Evolutionary conservation across 2,797 vertebrate species (phyloP).

Genomic region (Pachyuromys duprasi): DNA sequence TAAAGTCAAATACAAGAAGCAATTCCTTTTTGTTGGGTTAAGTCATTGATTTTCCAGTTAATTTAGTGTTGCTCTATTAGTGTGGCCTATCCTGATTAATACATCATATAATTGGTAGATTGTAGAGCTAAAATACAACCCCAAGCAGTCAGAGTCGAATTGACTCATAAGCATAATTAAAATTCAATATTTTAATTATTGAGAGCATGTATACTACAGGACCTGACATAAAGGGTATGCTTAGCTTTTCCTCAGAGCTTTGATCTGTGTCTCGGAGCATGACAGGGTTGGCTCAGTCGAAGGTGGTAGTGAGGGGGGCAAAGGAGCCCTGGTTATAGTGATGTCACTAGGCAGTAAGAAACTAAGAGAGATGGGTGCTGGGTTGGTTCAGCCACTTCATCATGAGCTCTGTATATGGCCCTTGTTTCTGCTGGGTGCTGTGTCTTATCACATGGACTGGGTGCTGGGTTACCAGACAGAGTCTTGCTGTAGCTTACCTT

Average conservation of each 20-base stretch:
- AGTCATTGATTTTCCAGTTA: background rate
- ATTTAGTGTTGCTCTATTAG: background rate
- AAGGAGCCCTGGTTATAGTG: background rate
- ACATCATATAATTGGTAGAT: background rate
- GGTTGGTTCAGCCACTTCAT: too few relatives aligned
- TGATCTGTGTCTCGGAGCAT: background rate
- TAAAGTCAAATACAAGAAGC: background rate
- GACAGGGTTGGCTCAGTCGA: background rate
- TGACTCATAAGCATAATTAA: background rate
- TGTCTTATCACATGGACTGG: too few relatives aligned
- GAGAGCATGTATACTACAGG: background rate
- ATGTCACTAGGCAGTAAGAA: background rate
- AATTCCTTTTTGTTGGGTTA: background rate
- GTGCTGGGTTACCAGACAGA: too few relatives aligned
- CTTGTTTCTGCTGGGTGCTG: too few relatives aligned
- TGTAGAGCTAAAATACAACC: background rate
- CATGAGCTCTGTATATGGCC: too few relatives aligned
- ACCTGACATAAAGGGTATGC: background rate
- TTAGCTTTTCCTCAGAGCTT: background rate
- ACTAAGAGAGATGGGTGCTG: background rate
- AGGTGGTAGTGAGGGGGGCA: too few relatives aligned
- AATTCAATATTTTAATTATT: constrained; percentile 3
- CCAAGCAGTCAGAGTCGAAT: background rate
- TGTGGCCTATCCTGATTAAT: too few relatives aligned
- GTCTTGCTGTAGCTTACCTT: too few relatives aligned